These are phyloP conservation scores for Gavia stellata DNA, from an alignment of 2,113 vertebrate species.

Conservation along the genomic window DNA sequence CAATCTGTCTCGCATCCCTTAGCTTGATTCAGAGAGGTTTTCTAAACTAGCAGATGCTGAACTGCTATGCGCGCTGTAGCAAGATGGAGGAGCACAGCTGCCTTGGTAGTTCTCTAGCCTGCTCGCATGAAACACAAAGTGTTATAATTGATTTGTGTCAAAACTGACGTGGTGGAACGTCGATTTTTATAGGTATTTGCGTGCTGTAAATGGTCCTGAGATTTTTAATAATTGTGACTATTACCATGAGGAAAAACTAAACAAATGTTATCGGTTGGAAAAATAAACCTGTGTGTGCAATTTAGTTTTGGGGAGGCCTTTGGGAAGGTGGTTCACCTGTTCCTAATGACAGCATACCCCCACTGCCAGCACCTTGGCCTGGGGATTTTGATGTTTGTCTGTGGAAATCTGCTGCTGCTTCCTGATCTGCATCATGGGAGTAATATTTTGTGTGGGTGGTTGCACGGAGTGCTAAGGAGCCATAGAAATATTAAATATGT, in stretches of 20 bases:
- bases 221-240: background rate
- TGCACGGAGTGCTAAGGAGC: background rate
- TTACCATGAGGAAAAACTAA: background rate
- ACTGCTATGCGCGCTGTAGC: background rate
- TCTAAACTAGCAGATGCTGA: background rate
- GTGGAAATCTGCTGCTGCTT: background rate
- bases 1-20: rapidly evolving
- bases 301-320: background rate
- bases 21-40: rapidly evolving
- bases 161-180: background rate
- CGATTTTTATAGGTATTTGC: background rate
- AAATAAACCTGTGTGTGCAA: background rate
- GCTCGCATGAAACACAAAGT: background rate
- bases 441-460: background rate
- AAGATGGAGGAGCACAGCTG: background rate
- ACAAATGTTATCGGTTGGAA: background rate
- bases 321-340: background rate
- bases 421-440: background rate
- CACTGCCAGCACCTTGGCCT: background rate
- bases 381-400: rapidly evolving
- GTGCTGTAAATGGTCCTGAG: rapidly evolving
- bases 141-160: background rate
- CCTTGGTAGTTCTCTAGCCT: background rate
- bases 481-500: background rate
- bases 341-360: background rate